Base-by-base conservation (phyloP, 1,140 invertebrate genomes). In the Babylonia areolata region DNA sequence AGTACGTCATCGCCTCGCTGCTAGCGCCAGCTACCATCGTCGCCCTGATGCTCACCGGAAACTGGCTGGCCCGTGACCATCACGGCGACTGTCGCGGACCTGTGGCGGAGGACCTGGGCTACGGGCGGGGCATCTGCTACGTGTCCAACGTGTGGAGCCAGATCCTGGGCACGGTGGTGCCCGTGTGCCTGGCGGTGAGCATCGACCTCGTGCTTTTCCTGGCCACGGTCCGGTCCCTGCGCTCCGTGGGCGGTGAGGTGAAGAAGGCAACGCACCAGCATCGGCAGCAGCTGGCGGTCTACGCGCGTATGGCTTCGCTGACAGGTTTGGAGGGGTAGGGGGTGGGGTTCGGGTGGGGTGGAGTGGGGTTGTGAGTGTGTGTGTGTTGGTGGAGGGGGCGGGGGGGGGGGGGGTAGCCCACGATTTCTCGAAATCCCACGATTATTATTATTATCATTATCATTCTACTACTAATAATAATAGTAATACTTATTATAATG, bases 231-330 rank as follows among this genome's bases (percentile, higher is more conserved):
- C 31, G 31, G 31, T 31, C 84, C 12, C 33, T 84, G 33, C 31
- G 64, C 2, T 15, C 12, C 23, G 20, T 79, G 77, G 28, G 39
- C 77, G 11, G 11, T 37, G 77, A 79, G 12, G 35, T 20, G 17
- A 37, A 3, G 15, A 3, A 28, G 11, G 77, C 42, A 37, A 79
- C 77, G 0, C 77, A 79, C 39, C 77, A 37, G 12, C 37, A 54
- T 5, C 80, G n/a, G 11, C 42, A 54, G 42, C 69, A 78, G 73
- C 15, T 85, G 39, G 51, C 28, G 54, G 87, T 95, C 15, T 95
- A 95, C 91, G 86, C 95, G 17, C 95, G 95, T 84, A 89, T 96
- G 5, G 94, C 94, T 11, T 87, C 94, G 0, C 94, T 95, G 28
- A 95, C 95, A 93, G 71, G 71, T 73, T n/a, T n/a, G n/a, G n/a